A percentile compares a stretch with the other conserved stretches of the same genome.
Evolutionary conservation across 2,888 invertebrate genomes (phyloP).

Genomic region (Catocala fraxini): DNA sequence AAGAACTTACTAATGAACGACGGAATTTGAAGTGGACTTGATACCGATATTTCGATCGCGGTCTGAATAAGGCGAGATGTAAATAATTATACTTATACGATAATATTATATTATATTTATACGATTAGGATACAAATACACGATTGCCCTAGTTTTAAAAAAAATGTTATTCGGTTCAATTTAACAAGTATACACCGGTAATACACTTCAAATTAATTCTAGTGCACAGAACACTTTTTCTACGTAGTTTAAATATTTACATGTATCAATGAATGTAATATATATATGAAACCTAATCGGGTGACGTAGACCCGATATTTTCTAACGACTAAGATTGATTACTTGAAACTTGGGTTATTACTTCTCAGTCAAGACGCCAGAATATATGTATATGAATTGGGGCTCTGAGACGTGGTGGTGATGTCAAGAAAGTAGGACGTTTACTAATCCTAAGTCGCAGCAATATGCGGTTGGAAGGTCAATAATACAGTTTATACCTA

Average conservation of each 20-base stretch:
- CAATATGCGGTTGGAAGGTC: constrained; percentile 31
- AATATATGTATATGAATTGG: background rate
- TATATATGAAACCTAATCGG: constrained; percentile 27
- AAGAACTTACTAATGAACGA: constrained; percentile 31
- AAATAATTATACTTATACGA: constrained; percentile 67
- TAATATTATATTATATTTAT: constrained; percentile 58
- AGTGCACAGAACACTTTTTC: constrained; percentile 72
- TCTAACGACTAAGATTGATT: constrained; percentile 23
- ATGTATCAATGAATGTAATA: constrained; percentile 37
- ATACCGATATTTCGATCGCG: constrained; percentile 42
- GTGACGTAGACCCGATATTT: constrained; percentile 23
- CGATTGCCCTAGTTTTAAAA: constrained; percentile 57
- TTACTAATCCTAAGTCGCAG: constrained; percentile 7
- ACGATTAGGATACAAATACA: constrained; percentile 58
- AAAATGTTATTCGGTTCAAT: constrained; percentile 59
- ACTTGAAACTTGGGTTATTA: constrained; percentile 22
- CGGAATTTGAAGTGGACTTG: constrained; percentile 45
- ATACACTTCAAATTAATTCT: constrained; percentile 64
- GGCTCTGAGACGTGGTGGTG: constrained; percentile 3
- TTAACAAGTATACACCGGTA: constrained; percentile 63
- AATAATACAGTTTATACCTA: constrained; percentile 38
- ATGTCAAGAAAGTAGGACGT: constrained; percentile 9
- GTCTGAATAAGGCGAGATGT: constrained; percentile 54
- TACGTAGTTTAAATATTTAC: constrained; percentile 58
- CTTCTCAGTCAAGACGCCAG: constrained; percentile 15